phyloP scores from a whole-genome alignment of 2,797 vertebrate genomes.

The Pristis pectinata region DNA sequence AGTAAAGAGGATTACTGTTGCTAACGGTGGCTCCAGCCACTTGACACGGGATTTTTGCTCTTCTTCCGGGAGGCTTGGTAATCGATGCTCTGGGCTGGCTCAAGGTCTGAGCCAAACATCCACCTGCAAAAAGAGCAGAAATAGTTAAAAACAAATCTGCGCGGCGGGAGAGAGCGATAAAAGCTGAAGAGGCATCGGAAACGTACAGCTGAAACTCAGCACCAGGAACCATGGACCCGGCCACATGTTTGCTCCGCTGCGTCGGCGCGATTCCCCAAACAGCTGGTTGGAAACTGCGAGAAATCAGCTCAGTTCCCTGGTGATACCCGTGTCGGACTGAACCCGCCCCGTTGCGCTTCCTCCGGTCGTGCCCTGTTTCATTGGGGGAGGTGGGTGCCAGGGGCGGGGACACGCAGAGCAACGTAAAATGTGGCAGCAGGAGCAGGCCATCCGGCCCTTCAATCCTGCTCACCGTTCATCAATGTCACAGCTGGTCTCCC shows the following conservation, averaged over 20 bases:
- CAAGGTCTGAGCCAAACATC: neutral
- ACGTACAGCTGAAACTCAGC: neutral
- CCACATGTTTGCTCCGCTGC: neutral
- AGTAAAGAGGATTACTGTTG: conserved; percentile 4
- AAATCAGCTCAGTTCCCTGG: neutral
- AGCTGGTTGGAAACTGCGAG: neutral
- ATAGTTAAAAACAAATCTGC: neutral
- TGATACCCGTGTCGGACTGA: neutral
- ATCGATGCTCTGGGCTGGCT: neutral
- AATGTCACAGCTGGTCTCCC: too few species aligned
- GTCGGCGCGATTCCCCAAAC: too few species aligned
- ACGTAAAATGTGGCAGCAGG: too few species aligned
- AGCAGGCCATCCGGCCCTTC: too few species aligned
- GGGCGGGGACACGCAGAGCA: too few species aligned
- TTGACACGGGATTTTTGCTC: conserved; percentile 39
- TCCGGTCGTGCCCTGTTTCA: neutral
- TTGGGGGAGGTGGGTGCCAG: neutral
- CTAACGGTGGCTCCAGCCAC: neutral
- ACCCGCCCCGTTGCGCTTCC: neutral
- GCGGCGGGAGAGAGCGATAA: neutral
- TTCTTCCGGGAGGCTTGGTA: conserved; percentile 40
- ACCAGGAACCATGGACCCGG: neutral
- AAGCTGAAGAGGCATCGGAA: too few species aligned
- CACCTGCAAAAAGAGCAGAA: neutral
- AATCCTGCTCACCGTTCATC: too few species aligned